These are phyloP conservation scores for Eurois occulta DNA, from an alignment of 2,888 invertebrate genomes.

Conservation along the genomic window DNA sequence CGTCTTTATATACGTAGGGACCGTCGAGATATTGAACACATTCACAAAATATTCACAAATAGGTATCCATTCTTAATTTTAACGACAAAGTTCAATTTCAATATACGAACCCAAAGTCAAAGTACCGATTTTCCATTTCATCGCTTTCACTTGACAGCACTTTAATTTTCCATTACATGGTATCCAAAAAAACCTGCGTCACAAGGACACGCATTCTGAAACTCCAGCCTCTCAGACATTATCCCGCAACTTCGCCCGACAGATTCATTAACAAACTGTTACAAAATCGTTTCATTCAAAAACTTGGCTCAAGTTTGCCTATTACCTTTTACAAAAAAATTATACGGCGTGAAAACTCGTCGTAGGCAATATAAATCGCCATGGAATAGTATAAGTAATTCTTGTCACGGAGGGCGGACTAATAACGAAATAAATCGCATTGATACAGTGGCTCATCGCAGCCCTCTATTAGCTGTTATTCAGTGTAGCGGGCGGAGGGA, in stretches of 20 bases:
- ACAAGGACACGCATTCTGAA: slow-evolving; percentile 39
- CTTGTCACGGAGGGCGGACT: slow-evolving; percentile 63
- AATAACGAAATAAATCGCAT: slow-evolving; percentile 69
- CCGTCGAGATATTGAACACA: background rate
- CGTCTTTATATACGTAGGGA: too few species aligned
- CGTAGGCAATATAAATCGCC: slow-evolving; percentile 32
- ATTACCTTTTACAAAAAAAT: slow-evolving; percentile 52
- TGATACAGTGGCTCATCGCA: slow-evolving; percentile 66
- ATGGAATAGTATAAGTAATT: slow-evolving; percentile 57
- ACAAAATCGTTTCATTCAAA: slow-evolving; percentile 62
- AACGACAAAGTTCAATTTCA: slow-evolving; percentile 1
- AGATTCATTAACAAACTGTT: slow-evolving; percentile 67
- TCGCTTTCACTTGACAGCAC: slow-evolving; percentile 28
- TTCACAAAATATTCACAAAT: background rate
- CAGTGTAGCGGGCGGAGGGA: slow-evolving; percentile 26
- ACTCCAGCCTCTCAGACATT: slow-evolving; percentile 30
- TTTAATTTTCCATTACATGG: slow-evolving; percentile 16
- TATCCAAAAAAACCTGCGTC: slow-evolving; percentile 11
- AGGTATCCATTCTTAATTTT: background rate
- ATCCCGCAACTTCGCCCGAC: slow-evolving; percentile 55
- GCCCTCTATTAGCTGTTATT: slow-evolving; percentile 68
- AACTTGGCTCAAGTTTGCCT: slow-evolving; percentile 57
- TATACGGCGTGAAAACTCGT: slow-evolving; percentile 31
- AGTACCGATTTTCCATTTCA: slow-evolving; percentile 9
- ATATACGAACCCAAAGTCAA: background rate